phyloP scores from a whole-genome alignment of 2,888 invertebrate genomes.

The Aphidoletes aphidimyza region DNA sequence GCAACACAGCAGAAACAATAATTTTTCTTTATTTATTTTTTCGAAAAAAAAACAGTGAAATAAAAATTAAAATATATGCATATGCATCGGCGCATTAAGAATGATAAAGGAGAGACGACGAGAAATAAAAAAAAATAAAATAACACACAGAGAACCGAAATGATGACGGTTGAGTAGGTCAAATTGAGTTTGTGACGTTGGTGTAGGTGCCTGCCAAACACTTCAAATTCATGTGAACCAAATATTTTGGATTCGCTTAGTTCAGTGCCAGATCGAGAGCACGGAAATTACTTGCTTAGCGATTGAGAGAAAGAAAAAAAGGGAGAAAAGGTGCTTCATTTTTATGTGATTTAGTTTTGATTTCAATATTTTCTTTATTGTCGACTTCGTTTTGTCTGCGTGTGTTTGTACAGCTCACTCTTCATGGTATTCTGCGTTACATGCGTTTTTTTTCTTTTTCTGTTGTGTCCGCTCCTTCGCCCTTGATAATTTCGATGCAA shows the following conservation, averaged over 20 bases:
- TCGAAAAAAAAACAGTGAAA: neutral
- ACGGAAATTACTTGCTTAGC: constrained; percentile 44
- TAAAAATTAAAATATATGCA: constrained; percentile 51
- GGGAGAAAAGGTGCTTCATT: constrained; percentile 7
- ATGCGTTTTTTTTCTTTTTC: neutral
- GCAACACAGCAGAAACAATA: constrained; percentile 13
- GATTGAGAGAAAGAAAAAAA: neutral
- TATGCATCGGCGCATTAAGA: constrained; percentile 30
- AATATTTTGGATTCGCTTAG: neutral
- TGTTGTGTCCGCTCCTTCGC: neutral
- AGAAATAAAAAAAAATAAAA: no score
- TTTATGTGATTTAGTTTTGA: constrained; percentile 48
- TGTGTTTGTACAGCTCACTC: constrained; percentile 11
- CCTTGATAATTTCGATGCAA: constrained; percentile 44
- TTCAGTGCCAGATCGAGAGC: no score
- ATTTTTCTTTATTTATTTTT: neutral
- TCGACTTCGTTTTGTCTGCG: constrained; percentile 24
- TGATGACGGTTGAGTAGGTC: constrained; percentile 51
- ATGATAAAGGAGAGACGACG: no score
- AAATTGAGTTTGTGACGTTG: neutral
- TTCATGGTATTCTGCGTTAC: neutral
- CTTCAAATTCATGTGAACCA: constrained; percentile 29
- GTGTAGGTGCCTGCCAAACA: constrained; percentile 9
- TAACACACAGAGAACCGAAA: neutral
- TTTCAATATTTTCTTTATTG: neutral